These are phyloP conservation scores for Frankliniella intonsa DNA, from an alignment of 2,888 invertebrate genomes.

Conservation along the genomic window DNA sequence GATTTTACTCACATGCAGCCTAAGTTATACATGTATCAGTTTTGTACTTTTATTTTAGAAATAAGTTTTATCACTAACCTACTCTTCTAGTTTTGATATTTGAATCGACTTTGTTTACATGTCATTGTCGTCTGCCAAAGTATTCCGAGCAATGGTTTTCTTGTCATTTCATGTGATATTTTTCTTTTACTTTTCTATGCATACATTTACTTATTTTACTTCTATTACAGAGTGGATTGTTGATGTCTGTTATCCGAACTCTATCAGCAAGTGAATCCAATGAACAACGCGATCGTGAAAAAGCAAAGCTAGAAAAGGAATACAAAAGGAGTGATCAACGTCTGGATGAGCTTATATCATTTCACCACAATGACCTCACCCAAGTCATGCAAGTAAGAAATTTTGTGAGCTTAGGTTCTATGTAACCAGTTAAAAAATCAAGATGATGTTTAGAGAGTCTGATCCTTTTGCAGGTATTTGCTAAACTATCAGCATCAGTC, in stretches of 20 bases:
- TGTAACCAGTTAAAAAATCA: neutral
- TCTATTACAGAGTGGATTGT: conserved; percentile 64
- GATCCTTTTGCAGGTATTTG: conserved; percentile 57
- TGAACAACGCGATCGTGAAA: conserved; percentile 88
- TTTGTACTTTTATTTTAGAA: conserved; percentile 29
- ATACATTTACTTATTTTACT: neutral
- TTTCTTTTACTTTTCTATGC: conserved; percentile 30
- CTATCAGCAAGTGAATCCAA: conserved; percentile 90
- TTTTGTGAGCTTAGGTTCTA: neutral
- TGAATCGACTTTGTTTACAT: neutral
- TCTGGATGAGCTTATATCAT: conserved; percentile 81
- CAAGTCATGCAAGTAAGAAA: conserved; percentile 63
- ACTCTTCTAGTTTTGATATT: conserved; percentile 3
- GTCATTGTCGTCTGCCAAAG: conserved; percentile 32
- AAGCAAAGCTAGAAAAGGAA: conserved; percentile 87
- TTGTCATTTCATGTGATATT: conserved; percentile 33
- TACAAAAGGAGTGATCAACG: conserved; percentile 86
- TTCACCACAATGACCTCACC: conserved; percentile 81
- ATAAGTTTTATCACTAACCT: neutral
- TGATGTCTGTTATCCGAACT: conserved; percentile 94
- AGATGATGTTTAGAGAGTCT: neutral
- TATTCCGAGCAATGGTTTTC: too few relatives aligned
- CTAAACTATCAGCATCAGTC: conserved; percentile 70
- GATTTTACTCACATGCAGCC: neutral
- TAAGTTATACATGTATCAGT: neutral